Conservation (phyloP, 2,888 invertebrate genomes). For the Agrochola lota region DNA sequence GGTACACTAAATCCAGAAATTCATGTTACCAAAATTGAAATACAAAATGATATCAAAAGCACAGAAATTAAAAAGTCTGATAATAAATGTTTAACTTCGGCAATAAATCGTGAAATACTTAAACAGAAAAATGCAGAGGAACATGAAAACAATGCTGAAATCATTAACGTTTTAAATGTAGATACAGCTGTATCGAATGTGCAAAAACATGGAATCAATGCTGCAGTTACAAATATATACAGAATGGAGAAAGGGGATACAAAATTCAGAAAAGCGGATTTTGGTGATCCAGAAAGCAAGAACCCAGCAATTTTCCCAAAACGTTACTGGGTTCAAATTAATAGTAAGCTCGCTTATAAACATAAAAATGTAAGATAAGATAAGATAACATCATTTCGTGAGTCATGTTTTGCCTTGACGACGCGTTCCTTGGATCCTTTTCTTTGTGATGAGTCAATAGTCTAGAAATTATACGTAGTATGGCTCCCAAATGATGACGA, state of each 20-base stretch:
- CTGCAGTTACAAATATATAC: background rate
- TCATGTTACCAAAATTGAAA: constrained; percentile 2
- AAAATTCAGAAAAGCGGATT: background rate
- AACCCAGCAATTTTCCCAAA: background rate
- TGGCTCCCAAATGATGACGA: background rate
- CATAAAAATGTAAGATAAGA: background rate
- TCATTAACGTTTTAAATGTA: background rate
- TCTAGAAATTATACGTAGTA: background rate
- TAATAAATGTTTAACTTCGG: constrained; percentile 1
- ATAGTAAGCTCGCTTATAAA: constrained; percentile 29
- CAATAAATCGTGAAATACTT: background rate
- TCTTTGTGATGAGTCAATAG: background rate
- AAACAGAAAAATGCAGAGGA: background rate
- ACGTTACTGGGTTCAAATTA: constrained; percentile 37
- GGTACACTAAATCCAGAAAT: constrained; percentile 4
- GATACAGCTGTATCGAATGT: background rate
- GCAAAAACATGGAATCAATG: background rate
- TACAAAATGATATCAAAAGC: constrained; percentile 41
- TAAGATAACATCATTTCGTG: background rate
- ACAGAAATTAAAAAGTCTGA: constrained; percentile 13
- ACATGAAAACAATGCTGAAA: background rate
- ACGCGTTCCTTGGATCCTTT: background rate
- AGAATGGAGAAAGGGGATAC: background rate
- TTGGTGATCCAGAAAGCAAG: background rate
- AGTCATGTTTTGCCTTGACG: background rate